Base-by-base conservation (phyloP, 2,888 invertebrate genomes). In the Fragum fragum region DNA sequence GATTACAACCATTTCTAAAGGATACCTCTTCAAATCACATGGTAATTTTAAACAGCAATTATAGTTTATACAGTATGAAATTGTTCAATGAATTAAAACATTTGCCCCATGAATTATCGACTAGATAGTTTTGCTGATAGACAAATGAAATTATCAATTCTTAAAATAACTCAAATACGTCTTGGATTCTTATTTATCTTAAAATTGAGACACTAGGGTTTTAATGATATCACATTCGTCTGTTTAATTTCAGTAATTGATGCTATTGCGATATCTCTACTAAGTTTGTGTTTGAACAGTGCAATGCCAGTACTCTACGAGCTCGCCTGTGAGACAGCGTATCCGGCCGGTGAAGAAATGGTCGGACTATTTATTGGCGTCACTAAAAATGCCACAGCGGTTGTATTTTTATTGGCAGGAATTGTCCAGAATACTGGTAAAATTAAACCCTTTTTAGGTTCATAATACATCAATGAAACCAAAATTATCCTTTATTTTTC, bases 341-440 rank as follows among this genome's bases (percentile, higher is more conserved):
- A 87, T 69, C 91, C 92, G 9, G 85, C 89, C 16, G 86, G 88
- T 5, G 90, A 91, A 72, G 90, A 89, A 6, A 88, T 91, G 6
- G 87, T 91, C 0, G 86, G 85, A 39, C 87, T 89, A 2, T 55
- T 88, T 16, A 71, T 90, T 28, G 90, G 89, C 9, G 61, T 87
- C 53, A 73, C 79, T 9, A 80, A 86, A 55, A 90, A 89, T 72
- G 18, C 87, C 6, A 68, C 85, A n/a, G 88, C 86, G 28, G 73
- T 86, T 11, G 28, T 90, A 0, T 90, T 86, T 73, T 76, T 88
- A 9, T 70, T 87, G 3, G 36, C 87, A 9, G 78, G 82, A 36
- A 57, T 87, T 28, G 75, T 90, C 9, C 81, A 86, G 32, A 75
- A 86, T 57, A 76, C 86, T 57, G 88, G 88, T 88, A 74, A 55